A percentile compares a stretch with the other conserved stretches of the same genome.
These are phyloP conservation scores for Alexandromys oeconomus DNA, from an alignment of 2,797 vertebrate species.

Conservation along the genomic window DNA sequence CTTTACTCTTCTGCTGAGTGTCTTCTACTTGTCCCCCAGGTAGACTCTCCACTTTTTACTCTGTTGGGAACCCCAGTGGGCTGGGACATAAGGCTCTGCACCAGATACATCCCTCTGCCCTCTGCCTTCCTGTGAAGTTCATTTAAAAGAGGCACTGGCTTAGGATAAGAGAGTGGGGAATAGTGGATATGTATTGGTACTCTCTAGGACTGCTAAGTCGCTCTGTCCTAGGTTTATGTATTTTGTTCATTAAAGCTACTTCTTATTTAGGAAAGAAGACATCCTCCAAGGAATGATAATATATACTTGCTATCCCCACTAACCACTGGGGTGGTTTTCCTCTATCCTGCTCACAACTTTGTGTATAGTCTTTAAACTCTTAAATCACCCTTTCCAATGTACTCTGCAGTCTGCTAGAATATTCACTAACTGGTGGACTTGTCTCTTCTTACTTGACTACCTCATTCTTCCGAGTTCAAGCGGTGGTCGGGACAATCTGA, in stretches of 20 bases:
- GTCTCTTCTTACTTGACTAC: neutral
- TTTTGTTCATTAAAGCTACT: slow-evolving; percentile 9
- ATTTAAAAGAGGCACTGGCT: neutral
- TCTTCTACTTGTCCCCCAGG: neutral
- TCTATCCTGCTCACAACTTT: slow-evolving; percentile 1
- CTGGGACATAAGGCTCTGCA: neutral
- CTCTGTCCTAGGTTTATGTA: neutral
- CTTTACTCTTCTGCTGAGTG: neutral
- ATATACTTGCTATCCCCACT: neutral
- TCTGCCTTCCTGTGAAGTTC: neutral
- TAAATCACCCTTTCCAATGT: neutral
- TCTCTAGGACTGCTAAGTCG: neutral
- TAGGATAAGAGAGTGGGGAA: neutral
- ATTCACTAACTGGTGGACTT: neutral
- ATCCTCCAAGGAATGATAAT: neutral
- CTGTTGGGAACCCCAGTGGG: neutral
- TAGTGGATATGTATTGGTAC: neutral
- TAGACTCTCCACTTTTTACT: neutral
- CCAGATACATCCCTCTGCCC: neutral
- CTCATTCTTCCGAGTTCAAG: slow-evolving; percentile 22
- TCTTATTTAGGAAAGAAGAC: neutral
- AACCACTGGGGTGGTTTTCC: neutral
- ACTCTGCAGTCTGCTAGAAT: neutral
- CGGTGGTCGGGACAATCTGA: neutral
- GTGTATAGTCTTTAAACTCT: neutral